Evolutionary conservation across 2,888 invertebrate genomes (phyloP), one percentile per base, ranked within the genome.

Genomic region (Clitarchus hookeri): DNA sequence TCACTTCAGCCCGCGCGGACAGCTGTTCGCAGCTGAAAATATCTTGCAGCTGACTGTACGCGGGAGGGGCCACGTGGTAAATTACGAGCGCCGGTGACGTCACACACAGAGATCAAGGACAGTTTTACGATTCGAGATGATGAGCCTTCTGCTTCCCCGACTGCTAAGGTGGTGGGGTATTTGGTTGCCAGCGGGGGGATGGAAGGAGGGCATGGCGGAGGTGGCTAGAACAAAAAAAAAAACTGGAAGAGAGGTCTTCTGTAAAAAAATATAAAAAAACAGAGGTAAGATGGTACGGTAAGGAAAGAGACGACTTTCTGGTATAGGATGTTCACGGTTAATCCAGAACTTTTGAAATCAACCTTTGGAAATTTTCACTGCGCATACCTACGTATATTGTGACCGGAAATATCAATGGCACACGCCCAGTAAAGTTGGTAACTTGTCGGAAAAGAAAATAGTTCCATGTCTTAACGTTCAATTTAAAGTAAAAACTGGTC

Each of bases 61-160:
- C 65, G 65, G n/a, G 65, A 65, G 65, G 65, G n/a, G 19, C 65
- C 65, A 65, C 65, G 65, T 65, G 65, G 65, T 65, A 65, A 65
- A 65, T 65, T 65, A 65, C 65, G 65, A 65, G 65, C 65, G 65
- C n/a, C 65, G 65, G 65, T 65, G 65, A 65, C 65, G 65, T 65
- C 65, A 65, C 23, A n/a, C 8, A 8, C 65, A 65, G 65, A 65
- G 65, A 65, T 65, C 65, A 65, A 65, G 65, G 65, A 65, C 65
- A 65, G 65, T 65, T 65, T 65, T 65, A 65, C 65, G 65, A 65
- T 19, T 65, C 23, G 65, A 65, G 65, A 65, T 65, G 65, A 65
- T 65, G 65, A 65, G 65, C 65, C 65, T 65, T 65, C n/a, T 65
- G 13, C 65, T 65, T 4, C 23, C 65, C 11, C n/a, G 65, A 65